Base-by-base conservation (phyloP, 1,140 invertebrate species). In the Bombus superbus region DNA sequence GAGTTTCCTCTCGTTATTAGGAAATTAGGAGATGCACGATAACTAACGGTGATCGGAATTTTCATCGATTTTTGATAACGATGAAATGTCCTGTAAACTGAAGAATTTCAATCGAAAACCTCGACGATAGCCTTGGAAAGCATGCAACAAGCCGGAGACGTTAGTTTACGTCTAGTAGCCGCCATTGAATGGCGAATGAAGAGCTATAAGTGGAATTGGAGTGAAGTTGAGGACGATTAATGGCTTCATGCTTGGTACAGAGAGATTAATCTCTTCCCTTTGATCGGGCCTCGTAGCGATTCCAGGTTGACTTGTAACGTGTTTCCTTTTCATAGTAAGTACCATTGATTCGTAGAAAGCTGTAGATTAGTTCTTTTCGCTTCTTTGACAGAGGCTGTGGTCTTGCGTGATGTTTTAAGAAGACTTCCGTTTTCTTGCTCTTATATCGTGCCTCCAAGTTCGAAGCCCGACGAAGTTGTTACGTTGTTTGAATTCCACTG, bases 1-100 rank as follows among this genome's bases (percentile, higher is more conserved):
- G 81, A 68, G 57, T 77, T 69, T 62, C n/a, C 66, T 8, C 35
- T 47, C 66, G 40, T 72, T 79, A 84, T 84, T 62, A 72, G 75
- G 44, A 44, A 78, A 83, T 78, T 83, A 69, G 22, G 9, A 59
- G 69, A 47, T 75, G 73, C 32, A 32, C 47, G 13, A 28, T 40
- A 5, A 35, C 2, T 32, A 53, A 62, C 35, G 74, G 25, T n/a
- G 74, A 8, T 4, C 5, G 64, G 42, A 68, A 79, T 47, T 79
- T n/a, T 32, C 38, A 9, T 11, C 25, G n/a, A 4, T 10, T 59
- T 22, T n/a, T n/a, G 4, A n/a, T 42, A 11, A 28, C 75, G 25
- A 18, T 6, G 47, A 22, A 22, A 8, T 18, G 18, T 22, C 18
- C 47, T 22, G 1, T 53, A 53, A 53, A 53, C 47, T 53, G 47